Evolutionary conservation across 92 coral and sea anemone species (phyloP).

Genomic region (Actinostola sp.): DNA sequence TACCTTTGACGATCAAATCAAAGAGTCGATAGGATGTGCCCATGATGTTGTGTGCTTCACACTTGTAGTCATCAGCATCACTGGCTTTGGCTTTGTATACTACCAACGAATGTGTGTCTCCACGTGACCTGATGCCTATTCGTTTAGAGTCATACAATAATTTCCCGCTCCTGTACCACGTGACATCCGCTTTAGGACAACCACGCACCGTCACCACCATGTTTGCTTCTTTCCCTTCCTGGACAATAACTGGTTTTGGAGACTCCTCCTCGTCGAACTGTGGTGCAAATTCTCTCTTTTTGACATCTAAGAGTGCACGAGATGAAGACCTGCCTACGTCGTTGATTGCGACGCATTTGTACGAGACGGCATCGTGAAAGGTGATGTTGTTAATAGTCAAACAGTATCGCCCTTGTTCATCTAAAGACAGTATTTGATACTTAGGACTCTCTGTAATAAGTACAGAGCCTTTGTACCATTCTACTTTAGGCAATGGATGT

Average conservation of each 20-base stretch:
- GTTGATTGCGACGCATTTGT: constrained; percentile 67
- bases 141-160: constrained; percentile 36
- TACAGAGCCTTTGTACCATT: constrained; percentile 70
- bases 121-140: constrained; percentile 55
- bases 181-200: constrained; percentile 45
- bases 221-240: constrained; percentile 52
- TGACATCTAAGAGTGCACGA: constrained; percentile 48
- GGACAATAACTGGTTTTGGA: constrained; percentile 54
- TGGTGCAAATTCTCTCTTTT: constrained; percentile 45
- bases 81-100: constrained; percentile 38
- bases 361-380: constrained; percentile 73
- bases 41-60: constrained; percentile 42
- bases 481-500: constrained; percentile 58
- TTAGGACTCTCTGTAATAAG: constrained; percentile 63
- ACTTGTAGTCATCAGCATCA: constrained; percentile 53
- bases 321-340: constrained; percentile 44
- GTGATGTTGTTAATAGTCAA: constrained; percentile 67
- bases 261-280: constrained; percentile 60
- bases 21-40: constrained; percentile 45
- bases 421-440: constrained; percentile 37
- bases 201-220: constrained; percentile 47
- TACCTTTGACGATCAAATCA: constrained; percentile 44
- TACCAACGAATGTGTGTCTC: constrained; percentile 37
- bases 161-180: constrained; percentile 47
- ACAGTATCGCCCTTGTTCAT: constrained; percentile 59